A percentile compares a stretch with the other conserved stretches of the same genome.
phyloP scores from a whole-genome alignment of 2,888 invertebrate genomes.

The Epiperipatus broadwayi region DNA sequence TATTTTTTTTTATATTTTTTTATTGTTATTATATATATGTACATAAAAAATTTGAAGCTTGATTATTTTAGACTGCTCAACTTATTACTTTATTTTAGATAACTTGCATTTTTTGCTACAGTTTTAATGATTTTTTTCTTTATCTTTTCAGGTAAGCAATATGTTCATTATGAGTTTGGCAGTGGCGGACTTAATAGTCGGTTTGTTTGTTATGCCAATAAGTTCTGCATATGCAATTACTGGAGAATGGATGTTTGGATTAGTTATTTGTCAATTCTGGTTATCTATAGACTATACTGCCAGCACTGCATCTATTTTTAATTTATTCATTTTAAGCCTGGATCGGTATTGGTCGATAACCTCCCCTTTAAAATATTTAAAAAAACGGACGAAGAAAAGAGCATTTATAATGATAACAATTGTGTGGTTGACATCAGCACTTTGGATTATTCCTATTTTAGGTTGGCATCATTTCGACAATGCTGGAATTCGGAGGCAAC shows the following conservation, averaged over 20 bases:
- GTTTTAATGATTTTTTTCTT: constrained; percentile 4
- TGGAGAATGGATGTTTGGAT: constrained; percentile 33
- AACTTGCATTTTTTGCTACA: no score
- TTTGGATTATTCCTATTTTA: constrained; percentile 34
- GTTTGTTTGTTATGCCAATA: constrained; percentile 34
- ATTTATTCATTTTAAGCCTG: constrained; percentile 34
- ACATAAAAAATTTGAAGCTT: no score
- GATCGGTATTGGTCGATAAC: constrained; percentile 36
- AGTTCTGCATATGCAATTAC: constrained; percentile 33
- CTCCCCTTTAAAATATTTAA: constrained; percentile 32
- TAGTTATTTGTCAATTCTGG: constrained; percentile 37
- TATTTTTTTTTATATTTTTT: no score
- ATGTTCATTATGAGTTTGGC: constrained; percentile 36
- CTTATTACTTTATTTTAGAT: no score
- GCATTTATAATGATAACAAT: constrained; percentile 33
- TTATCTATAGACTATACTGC: constrained; percentile 39
- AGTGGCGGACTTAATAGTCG: constrained; percentile 34
- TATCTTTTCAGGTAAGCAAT: constrained; percentile 31
- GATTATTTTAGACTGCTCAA: no score
- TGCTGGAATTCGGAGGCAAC: constrained; percentile 19
- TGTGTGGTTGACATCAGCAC: constrained; percentile 31
- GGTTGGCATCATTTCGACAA: constrained; percentile 30
- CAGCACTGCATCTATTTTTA: constrained; percentile 39
- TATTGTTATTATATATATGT: no score
- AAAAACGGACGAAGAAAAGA: constrained; percentile 31